Base-by-base conservation (phyloP, 2,797 vertebrate genomes). In the Artibeus lituratus region DNA sequence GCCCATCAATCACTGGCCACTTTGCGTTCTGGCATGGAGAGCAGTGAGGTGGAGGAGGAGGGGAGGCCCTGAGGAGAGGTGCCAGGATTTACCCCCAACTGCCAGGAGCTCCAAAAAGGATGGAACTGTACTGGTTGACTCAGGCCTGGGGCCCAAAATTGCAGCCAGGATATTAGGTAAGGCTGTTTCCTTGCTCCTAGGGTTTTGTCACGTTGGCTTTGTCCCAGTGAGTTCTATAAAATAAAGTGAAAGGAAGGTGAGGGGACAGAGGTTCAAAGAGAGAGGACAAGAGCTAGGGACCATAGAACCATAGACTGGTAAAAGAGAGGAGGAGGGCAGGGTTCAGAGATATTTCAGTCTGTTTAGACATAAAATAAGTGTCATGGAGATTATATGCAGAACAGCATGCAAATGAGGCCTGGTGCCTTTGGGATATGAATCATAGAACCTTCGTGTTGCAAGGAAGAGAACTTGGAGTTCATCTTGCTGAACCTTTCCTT, bases 1-100 rank as follows among this genome's bases (percentile, higher is more conserved):
- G 95, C 97, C 98, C 98, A 99, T 99, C 98, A 98, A 99, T 99
- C 99, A 99, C 97, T 97, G 98, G 97, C 98, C 98, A 98, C 98
- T 99, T 99, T 98, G 97, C 74, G 97, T 98, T 98, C 98, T 83
- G 97, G 89, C 96, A 97, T 93, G 42, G 96, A 97, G 62, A 96
- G 87, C 72, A 93, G 95, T 2, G 14, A 62, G 77, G 82, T 81
- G 76, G 89, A 90, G 87, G 95, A 96, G 93, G 91, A 94, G 59
- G 90, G 92, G 82, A 93, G 49, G 77, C 35, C 10, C 83, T 90
- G 59, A 92, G 67, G 81, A 95, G 82, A 96, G 77, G 95, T 94
- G 93, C 95, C 95, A 94, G 95, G 29, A 83, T 90, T 94, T 91
- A 16, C 69, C 96, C 96, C 87, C 59, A 88, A 91, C n/a, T 81